These are phyloP conservation scores for Camponotus fellah DNA, from an alignment of 2,888 invertebrate species.

Conservation along the genomic window DNA sequence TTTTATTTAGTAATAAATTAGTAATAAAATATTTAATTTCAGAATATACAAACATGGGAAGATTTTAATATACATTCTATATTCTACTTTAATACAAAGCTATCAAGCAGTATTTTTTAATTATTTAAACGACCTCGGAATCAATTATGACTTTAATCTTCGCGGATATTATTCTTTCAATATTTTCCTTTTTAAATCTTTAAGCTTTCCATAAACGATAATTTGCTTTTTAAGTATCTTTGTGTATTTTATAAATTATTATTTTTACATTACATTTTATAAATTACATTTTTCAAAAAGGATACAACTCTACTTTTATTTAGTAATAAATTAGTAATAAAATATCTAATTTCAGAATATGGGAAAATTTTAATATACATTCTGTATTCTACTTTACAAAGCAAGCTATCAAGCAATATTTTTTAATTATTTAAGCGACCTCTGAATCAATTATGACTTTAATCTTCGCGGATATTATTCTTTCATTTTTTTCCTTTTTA, in stretches of 20 bases:
- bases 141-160: conserved; percentile 13
- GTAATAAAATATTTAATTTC: too few relatives aligned
- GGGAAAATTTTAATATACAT: background rate
- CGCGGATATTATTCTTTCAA: background rate
- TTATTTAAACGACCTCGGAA: conserved; percentile 4
- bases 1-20: background rate
- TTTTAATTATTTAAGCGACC: conserved; percentile 9
- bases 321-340: background rate
- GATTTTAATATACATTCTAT: background rate
- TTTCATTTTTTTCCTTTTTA: background rate
- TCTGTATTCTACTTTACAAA: background rate
- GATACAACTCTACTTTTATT: background rate
- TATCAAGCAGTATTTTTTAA: background rate
- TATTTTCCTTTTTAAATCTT: background rate
- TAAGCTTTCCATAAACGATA: background rate
- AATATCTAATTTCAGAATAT: too few relatives aligned
- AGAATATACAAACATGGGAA: background rate
- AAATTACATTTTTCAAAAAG: background rate
- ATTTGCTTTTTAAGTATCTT: background rate
- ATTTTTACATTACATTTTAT: background rate
- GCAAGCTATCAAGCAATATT: background rate
- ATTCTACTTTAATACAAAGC: background rate
- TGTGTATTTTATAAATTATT: background rate
- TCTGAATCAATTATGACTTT: background rate
- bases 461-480: background rate